A percentile compares a stretch with the other conserved stretches of the same genome.
Conservation (phyloP, 2,888 invertebrate genomes). For the Andrena fulva region DNA sequence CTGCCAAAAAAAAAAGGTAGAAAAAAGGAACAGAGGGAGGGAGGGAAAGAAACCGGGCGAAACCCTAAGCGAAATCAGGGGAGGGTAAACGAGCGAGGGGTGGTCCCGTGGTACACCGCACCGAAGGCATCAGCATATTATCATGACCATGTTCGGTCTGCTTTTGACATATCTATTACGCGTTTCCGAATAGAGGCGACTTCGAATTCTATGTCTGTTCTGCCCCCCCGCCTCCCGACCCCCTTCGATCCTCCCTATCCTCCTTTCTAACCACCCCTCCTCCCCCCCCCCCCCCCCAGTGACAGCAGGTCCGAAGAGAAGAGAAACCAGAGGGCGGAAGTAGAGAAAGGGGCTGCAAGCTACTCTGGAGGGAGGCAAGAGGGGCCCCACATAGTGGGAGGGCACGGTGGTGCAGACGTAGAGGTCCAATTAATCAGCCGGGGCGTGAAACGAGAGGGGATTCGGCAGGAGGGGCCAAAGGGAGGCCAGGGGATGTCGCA, state of each 20-base stretch:
- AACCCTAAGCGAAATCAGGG: conserved; percentile 29
- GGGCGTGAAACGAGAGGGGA: conserved; percentile 82
- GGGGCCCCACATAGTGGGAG: conserved; percentile 27
- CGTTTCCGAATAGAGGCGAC: conserved; percentile 82
- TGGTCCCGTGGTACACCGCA: conserved; percentile 35
- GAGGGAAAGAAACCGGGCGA: not conserved
- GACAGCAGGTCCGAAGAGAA: conserved; percentile 38
- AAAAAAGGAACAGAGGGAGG: not conserved
- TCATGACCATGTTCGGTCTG: conserved; percentile 81
- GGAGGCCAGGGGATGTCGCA: conserved; percentile 63
- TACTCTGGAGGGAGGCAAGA: conserved; percentile 23
- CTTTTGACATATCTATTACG: conserved; percentile 84
- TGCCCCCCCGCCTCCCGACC: conserved; percentile 9
- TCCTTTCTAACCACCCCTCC: not conserved
- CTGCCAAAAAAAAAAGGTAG: not conserved
- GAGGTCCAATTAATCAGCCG: conserved; percentile 83
- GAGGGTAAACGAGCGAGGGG: conserved; percentile 35
- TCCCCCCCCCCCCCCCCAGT: conserved; percentile 7
- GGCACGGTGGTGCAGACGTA: conserved; percentile 67
- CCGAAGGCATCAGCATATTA: conserved; percentile 80
- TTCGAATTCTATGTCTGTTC: conserved; percentile 78
- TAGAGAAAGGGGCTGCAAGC: conserved; percentile 41
- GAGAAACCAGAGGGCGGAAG: conserved; percentile 38
- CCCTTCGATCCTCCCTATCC: conserved; percentile 30
- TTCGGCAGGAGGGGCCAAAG: conserved; percentile 34